Conservation (phyloP, 2,797 vertebrate species). For the Psittacula derbiana region DNA sequence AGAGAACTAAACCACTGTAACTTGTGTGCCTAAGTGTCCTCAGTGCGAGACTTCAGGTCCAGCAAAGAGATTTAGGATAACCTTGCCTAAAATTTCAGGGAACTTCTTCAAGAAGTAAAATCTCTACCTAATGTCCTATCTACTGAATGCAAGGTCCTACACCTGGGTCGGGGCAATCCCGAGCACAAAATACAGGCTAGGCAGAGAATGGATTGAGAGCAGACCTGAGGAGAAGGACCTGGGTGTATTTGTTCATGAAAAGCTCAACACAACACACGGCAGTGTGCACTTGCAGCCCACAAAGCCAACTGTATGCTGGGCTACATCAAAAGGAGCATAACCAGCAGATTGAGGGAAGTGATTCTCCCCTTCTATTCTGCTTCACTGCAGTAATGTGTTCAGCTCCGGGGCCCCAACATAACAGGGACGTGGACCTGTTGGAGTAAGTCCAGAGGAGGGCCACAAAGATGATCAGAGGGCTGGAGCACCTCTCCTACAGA, state of each 20-base stretch:
- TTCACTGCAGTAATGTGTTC: background rate
- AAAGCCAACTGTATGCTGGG: background rate
- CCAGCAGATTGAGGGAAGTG: background rate
- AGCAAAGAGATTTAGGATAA: background rate
- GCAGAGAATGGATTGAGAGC: background rate
- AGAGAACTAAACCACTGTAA: background rate
- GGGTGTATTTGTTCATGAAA: background rate
- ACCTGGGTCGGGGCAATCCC: rapidly evolving
- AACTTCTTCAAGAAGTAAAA: background rate
- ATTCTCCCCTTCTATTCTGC: background rate
- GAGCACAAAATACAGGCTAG: background rate
- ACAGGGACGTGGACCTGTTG: background rate
- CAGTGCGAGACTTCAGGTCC: background rate
- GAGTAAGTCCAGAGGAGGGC: background rate
- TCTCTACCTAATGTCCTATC: background rate
- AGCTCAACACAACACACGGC: background rate
- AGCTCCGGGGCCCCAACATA: background rate
- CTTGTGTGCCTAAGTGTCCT: background rate
- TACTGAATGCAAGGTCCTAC: background rate
- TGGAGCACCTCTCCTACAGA: background rate
- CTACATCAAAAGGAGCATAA: background rate
- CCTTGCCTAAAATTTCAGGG: background rate
- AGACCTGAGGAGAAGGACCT: background rate
- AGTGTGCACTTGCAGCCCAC: background rate
- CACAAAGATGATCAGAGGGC: background rate